Evolutionary conservation across 2,797 vertebrate genomes (phyloP).

Genomic region (Selene dorsalis): DNA sequence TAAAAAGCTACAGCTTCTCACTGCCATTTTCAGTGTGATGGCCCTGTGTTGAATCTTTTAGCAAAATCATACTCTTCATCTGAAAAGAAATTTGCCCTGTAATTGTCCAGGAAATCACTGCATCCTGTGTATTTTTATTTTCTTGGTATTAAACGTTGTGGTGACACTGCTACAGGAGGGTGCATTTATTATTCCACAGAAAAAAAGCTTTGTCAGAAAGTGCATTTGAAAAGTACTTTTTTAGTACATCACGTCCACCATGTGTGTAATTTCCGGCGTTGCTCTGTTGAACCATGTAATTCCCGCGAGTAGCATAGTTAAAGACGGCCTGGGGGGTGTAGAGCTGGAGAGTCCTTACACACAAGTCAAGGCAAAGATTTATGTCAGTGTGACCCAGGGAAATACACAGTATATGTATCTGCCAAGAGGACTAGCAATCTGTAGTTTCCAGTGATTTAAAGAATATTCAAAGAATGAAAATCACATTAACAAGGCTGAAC

Average conservation of each 20-base stretch:
- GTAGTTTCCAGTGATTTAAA: no score
- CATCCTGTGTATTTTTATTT: neutral
- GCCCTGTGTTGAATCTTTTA: neutral
- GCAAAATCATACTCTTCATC: neutral
- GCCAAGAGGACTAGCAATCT: no score
- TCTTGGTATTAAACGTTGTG: slow-evolving; percentile 17
- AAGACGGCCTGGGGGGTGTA: no score
- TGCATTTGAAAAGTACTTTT: slow-evolving; percentile 3
- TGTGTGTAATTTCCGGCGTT: no score
- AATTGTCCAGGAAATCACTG: neutral
- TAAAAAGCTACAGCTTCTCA: neutral
- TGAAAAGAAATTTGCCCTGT: neutral
- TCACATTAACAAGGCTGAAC: no score
- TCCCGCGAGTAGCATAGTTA: no score
- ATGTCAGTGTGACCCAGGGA: no score
- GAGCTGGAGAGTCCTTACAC: no score
- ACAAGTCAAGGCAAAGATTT: no score
- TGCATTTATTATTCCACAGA: slow-evolving; percentile 44
- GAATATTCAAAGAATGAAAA: no score
- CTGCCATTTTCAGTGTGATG: neutral
- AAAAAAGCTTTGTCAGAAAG: slow-evolving; percentile 23
- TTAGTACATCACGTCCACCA: neutral
- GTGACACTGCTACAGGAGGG: slow-evolving; percentile 18
- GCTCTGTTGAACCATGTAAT: no score
- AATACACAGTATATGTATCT: no score